Base-by-base conservation (phyloP, 2,113 vertebrate species). In the Pseudois nayaur region DNA sequence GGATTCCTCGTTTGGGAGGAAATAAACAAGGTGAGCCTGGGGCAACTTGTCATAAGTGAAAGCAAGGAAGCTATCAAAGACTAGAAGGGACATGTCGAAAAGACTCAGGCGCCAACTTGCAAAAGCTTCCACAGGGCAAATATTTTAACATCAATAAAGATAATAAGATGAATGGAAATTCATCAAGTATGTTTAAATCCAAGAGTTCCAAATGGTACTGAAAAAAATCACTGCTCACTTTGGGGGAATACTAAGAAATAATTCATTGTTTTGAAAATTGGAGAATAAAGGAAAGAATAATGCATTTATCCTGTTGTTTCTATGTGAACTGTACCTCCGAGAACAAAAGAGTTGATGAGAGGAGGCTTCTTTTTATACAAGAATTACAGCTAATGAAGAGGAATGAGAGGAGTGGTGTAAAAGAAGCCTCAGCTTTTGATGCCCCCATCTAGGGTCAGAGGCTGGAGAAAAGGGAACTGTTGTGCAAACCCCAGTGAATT, bases 71-170 rank as follows among this genome's bases (percentile, higher is more conserved):
- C 50, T 17, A 31, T 91, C 94, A 74, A 67, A 95, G 85, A 50
- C 91, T 16, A 89, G 97, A 97, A 90, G 85, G 40, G 67, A 83
- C 97, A 71, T 40, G 93, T 94, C 91, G 15, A 8, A 81, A 87
- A 43, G 79, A 57, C 59, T 92, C 97, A 91, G 88, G 76, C 83
- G 82, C 43, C 67, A 92, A 62, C 85, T 89, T 90, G 91, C 91
- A 82, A 84, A 94, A 92, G 85, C 78, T 96, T 59, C 95, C 82
- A 29, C 40, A 33, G 74, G 92, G 85, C 62, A 97, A 86, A 93
- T 91, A 95, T 71, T 97, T 97, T 79, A 81, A 82, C 88, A 78
- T 79, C 82, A 62, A 43, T 79, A 87, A 74, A 87, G 67, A 78
- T 89, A 83, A 87, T 57, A 23, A 87, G 84, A 60, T 52, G 54